Percentiles rank a stretch among this genome's conserved stretches.
Conservation (phyloP, 2,888 invertebrate species). For the Acanthosoma haemorrhoidale region DNA sequence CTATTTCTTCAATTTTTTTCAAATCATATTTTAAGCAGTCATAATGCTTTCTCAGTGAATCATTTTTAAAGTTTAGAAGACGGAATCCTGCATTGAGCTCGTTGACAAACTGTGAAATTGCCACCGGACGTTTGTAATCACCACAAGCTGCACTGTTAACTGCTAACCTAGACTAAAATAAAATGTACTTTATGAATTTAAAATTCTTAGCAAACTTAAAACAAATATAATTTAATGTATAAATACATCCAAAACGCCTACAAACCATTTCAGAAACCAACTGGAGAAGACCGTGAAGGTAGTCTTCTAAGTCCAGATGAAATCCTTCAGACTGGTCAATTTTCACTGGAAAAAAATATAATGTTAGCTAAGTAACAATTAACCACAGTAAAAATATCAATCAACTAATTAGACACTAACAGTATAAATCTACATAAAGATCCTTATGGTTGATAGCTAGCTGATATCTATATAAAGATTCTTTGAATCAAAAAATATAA, state of each 20-base stretch:
- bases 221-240: no score
- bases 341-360: slow-evolving; percentile 56
- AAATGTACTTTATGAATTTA: not conserved
- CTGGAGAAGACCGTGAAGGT: slow-evolving; percentile 73
- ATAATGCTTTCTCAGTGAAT: slow-evolving; percentile 75
- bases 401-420: no score
- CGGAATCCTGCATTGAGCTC: slow-evolving; percentile 86
- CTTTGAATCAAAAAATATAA: no score
- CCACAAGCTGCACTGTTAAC: slow-evolving; percentile 81
- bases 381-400: no score
- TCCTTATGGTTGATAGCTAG: no score
- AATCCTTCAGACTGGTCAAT: slow-evolving; percentile 66
- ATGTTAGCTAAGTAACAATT: not conserved
- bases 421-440: no score
- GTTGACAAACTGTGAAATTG: slow-evolving; percentile 78
- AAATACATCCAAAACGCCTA: slow-evolving; percentile 30
- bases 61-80: slow-evolving; percentile 84
- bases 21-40: slow-evolving; percentile 87
- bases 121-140: slow-evolving; percentile 71
- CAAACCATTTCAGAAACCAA: slow-evolving; percentile 78
- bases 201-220: not conserved
- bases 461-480: no score
- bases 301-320: slow-evolving; percentile 87
- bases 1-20: slow-evolving; percentile 89
- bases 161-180: slow-evolving; percentile 64